Evolutionary conservation across 1,140 invertebrate species (phyloP), one percentile per base, ranked within the genome.

Genomic region (Drosophila baimaii): DNA sequence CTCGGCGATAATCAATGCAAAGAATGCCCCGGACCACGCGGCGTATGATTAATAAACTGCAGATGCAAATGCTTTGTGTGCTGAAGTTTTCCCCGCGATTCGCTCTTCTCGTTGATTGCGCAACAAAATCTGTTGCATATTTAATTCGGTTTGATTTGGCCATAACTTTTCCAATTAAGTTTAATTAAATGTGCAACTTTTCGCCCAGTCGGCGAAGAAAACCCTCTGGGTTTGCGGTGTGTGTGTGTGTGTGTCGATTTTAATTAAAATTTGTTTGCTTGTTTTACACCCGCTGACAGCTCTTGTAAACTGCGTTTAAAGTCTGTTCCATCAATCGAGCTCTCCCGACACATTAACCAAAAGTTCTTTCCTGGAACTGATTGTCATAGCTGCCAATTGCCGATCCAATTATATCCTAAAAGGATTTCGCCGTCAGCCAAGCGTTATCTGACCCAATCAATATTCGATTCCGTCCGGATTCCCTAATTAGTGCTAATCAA

Each of bases 91-190:
- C 59, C 65, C 61, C 65, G 62, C 47, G 54, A 44, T 76, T 56
- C 61, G 68, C 69, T 61, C 69, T 65, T 49, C 70, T 49, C 70
- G 59, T 56, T 79, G 82, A 72, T 86, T 86, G 51, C 72, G 65
- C 47, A 79, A 63, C 66, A 33, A 72, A 88, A 88, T 83, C 79
- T 77, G 79, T 77, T 88, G 83, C 83, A 88, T 88, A 88, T 88
- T 88, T 83, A 83, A 88, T 83, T 88, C 23, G 72, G 61, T 89
- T 83, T 82, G 83, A 88, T 88, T 86, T 88, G 56, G 63, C 65
- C 72, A 89, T 83, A 79, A 88, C 79, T 83, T 88, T 88, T 83
- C 63, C 83, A 88, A 88, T 88, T 88, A 83, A 44, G 68, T 83
- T 88, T 88, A 88, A 88, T 88, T 88, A 88, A 88, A 88, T 80